A percentile compares a stretch with the other conserved stretches of the same genome.
These are phyloP conservation scores for Bergia sp. DNA, from an alignment of 92 coral and sea anemone genomes.

Conservation along the genomic window DNA sequence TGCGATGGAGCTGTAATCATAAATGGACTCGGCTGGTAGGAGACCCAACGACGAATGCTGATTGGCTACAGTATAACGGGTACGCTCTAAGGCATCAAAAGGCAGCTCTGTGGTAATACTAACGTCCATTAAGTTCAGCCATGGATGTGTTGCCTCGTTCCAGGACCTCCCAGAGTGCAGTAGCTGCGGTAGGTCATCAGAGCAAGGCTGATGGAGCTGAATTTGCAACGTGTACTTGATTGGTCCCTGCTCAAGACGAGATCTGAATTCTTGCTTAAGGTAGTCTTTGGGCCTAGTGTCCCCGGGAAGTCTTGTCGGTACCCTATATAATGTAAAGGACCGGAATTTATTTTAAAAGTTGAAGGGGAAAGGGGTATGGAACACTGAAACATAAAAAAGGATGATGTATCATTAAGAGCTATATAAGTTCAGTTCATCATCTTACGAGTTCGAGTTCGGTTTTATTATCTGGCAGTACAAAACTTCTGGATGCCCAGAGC, in stretches of 20 bases:
- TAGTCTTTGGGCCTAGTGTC: constrained; percentile 67
- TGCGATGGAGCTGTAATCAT: constrained; percentile 63
- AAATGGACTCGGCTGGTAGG: constrained; percentile 64
- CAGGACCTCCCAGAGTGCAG: constrained; percentile 65
- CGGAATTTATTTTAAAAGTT: too few species aligned
- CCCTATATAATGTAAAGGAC: constrained; percentile 33
- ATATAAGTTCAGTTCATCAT: too few species aligned
- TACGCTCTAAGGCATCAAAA: constrained; percentile 38
- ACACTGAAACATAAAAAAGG: too few species aligned
- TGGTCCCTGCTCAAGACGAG: constrained; percentile 61
- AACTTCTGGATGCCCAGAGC: too few species aligned
- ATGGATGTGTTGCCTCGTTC: constrained; percentile 67
- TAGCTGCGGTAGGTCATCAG: constrained; percentile 64
- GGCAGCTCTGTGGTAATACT: constrained; percentile 57
- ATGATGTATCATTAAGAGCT: too few species aligned
- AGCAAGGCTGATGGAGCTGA: constrained; percentile 59
- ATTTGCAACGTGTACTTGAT: constrained; percentile 67
- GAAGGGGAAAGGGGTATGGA: too few species aligned
- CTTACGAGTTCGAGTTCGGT: too few species aligned
- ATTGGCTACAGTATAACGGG: constrained; percentile 50
- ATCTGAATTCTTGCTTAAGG: constrained; percentile 61
- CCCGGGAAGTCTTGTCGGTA: not conserved
- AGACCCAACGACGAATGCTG: constrained; percentile 52
- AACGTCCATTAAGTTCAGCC: constrained; percentile 74
- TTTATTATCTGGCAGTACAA: too few species aligned